phyloP scores from a whole-genome alignment of 2,888 invertebrate species.

The Myathropa florea region DNA sequence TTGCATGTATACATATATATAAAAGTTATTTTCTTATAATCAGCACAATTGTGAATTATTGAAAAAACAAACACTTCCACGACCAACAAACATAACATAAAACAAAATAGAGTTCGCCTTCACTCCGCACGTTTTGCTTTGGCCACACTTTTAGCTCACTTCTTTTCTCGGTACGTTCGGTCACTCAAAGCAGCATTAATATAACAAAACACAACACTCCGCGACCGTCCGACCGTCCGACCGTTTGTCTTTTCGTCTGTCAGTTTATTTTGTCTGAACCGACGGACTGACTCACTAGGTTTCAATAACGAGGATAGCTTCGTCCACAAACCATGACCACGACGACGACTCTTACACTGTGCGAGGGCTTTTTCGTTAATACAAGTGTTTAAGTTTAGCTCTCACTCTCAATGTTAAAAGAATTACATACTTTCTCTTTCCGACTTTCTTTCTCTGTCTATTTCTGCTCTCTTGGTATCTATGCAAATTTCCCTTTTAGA shows the following conservation, averaged over 20 bases:
- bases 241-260: slow-evolving; percentile 42
- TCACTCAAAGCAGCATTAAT: slow-evolving; percentile 42
- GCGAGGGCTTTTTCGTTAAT: slow-evolving; percentile 42
- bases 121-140: slow-evolving; percentile 33
- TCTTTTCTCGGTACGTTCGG: slow-evolving; percentile 41
- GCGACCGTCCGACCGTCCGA: slow-evolving; percentile 42
- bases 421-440: background rate
- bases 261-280: slow-evolving; percentile 26
- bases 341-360: slow-evolving; percentile 42
- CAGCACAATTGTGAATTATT: slow-evolving; percentile 2
- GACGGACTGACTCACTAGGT: slow-evolving; percentile 41
- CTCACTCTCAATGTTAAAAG: background rate
- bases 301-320: slow-evolving; percentile 35
- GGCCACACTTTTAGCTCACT: slow-evolving; percentile 14
- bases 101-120: slow-evolving; percentile 32
- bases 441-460: background rate
- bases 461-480: slow-evolving; percentile 14
- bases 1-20: background rate
- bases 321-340: slow-evolving; percentile 54
- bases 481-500: slow-evolving; percentile 10
- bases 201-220: slow-evolving; percentile 51
- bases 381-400: slow-evolving; percentile 25
- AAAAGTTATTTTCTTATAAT: background rate
- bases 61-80: slow-evolving; percentile 23
- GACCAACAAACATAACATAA: slow-evolving; percentile 35